Evolutionary conservation across 2,113 vertebrate species (phyloP), one percentile per base, ranked within the genome.

Genomic region (Bos indicus): DNA sequence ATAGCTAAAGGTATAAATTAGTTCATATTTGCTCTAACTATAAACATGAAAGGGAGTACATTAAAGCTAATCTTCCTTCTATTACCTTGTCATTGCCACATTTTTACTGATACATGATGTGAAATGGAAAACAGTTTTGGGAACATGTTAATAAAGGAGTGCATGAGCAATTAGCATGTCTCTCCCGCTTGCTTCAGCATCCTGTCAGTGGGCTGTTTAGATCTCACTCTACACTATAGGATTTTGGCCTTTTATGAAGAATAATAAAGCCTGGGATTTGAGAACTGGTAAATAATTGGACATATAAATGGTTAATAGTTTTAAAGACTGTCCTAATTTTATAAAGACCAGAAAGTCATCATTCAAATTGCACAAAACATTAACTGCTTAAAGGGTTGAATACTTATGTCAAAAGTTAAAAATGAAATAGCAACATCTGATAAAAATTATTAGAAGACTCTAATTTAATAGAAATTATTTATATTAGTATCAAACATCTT

Each of bases 1-100:
- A 98, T 97, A 97, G 96, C 94, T 78, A 43, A 84, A 90, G 83
- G 80, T 97, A 97, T 96, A 98, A 98, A 98, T 98, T 98, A 98
- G 96, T 98, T 97, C 97, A 81, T 97, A 96, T 98, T 98, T 96
- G 64, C 91, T 97, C 74, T 96, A 97, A 98, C 98, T 78, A 71
- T 84, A 95, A 98, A 98, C 97, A 98, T 97, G 97, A 97, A 98
- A 97, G 94, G 91, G 95, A 98, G 95, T 96, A 78, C 95, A 97
- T 98, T 98, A 98, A 97, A 98, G 97, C 93, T 97, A 97, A 98
- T 97, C 93, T 95, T 97, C 96, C 96, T 92, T 96, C 95, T 96
- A 97, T 98, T 97, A 98, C 98, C 98, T 97, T 98, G 97, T 98
- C 98, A 97, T 97, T 90, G 95, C 89, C 43, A 81, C 80, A 51